Base-by-base conservation (phyloP, 2,888 invertebrate species). In the Synanthedon andrenaeformis region DNA sequence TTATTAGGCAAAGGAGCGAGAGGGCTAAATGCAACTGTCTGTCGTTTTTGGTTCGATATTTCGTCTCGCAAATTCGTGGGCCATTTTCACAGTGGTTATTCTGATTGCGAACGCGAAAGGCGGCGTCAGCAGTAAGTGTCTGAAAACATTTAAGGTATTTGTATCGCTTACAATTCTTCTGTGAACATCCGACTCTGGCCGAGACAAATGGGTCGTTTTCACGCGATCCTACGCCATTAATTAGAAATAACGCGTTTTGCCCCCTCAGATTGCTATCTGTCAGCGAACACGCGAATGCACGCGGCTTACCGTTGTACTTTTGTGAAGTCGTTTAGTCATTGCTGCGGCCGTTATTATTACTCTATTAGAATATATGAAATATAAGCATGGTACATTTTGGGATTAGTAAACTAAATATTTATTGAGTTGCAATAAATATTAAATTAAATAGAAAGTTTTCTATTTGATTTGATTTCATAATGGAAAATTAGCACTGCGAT, bases 91-190 rank as follows among this genome's bases (percentile, higher is more conserved):
- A 35, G 35, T 35, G 35, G 35, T 35, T 35, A 35, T 35, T 35
- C 35, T 35, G 35, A 45, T 45, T 14, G 62, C 68, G 61, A 68
- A 69, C 64, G 66, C 67, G 23, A 49, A 49, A 45, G 13, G 45
- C 14, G 45, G 45, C 45, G n/a, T 45, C 45, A 62, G 59, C 65
- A 69, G 70, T 74, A 76, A 80, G 79, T 80, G 79, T 82, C 78
- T 76, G 76, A 78, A 79, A 80, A 80, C 76, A 76, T 81, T 80
- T 78, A 78, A 76, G 75, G 76, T 74, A 82, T 82, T 82, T 79
- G 81, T 80, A 82, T 82, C 81, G 81, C 82, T 79, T 79, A 79
- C 82, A 77, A 79, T 82, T 80, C 79, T 79, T 79, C 82, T 79
- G 80, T 76, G 81, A 75, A 76, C 79, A 82, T 83, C 82, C 82